phyloP scores from a whole-genome alignment of 92 coral and sea anemone species.

The Zoanthus sansibaricus region DNA sequence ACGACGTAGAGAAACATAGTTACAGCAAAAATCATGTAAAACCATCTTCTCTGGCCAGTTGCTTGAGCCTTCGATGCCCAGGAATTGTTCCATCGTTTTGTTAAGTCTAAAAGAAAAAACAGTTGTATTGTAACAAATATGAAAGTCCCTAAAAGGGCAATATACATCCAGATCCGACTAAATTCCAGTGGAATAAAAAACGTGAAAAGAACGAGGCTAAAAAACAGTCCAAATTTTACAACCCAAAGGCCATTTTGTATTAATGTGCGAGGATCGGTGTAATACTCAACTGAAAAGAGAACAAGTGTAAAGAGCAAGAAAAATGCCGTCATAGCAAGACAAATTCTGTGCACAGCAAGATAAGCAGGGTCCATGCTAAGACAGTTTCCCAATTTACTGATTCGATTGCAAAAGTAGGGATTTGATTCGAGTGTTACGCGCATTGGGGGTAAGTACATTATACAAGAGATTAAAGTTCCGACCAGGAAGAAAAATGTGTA shows the following conservation, averaged over 20 bases:
- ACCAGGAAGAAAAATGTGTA: conserved; percentile 82
- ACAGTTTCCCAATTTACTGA: conserved; percentile 88
- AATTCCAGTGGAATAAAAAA: conserved; percentile 94
- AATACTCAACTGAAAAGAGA: conserved; percentile 74
- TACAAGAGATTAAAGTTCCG: conserved; percentile 73
- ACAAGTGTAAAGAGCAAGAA: conserved; percentile 86
- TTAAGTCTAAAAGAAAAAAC: conserved; percentile 79
- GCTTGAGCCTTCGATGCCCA: conserved; percentile 75
- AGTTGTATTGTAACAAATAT: conserved; percentile 83
- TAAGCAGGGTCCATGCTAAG: conserved; percentile 96
- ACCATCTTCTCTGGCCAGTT: conserved; percentile 73
- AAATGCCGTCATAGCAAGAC: conserved; percentile 97
- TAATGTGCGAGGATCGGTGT: conserved; percentile 86
- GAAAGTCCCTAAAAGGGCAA: conserved; percentile 87
- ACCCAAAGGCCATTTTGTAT: conserved; percentile 93
- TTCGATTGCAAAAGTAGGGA: conserved; percentile 80
- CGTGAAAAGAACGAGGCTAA: conserved; percentile 83
- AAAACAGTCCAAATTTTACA: conserved; percentile 91
- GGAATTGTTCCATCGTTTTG: conserved; percentile 72
- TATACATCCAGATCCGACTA: conserved; percentile 89
- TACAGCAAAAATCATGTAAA: conserved; percentile 54
- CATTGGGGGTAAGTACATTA: conserved; percentile 83
- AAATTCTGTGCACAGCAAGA: conserved; percentile 92
- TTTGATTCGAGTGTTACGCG: conserved; percentile 78
- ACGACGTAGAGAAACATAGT: conserved; percentile 73